Evolutionary conservation across 1,140 invertebrate species (phyloP), one percentile per base, ranked within the genome.

Genomic region (Melanaphis sacchari): DNA sequence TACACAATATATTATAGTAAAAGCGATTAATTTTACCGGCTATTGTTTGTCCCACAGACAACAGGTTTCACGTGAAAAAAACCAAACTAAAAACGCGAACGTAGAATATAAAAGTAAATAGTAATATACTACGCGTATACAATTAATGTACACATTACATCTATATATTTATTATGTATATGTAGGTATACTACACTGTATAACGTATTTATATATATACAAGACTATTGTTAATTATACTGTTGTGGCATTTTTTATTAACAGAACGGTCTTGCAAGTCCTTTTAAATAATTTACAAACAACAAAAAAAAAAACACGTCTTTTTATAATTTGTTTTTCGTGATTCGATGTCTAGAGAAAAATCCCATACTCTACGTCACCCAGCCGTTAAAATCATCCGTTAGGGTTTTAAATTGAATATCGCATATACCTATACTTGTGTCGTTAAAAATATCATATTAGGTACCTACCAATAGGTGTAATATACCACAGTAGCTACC

Each of bases 21-120:
- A 88, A 88, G 43, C 85, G 43, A 88, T 88, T 88, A 88, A 88
- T 88, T 87, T 31, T 46, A 88, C 21, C 18, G 85, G 9, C 85
- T 46, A 88, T 88, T 88, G 85, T 88, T 87, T n/a, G 41, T n/a
- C 31, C 84, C 9, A 85, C 84, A 41, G 15, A 31, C 84, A n/a
- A 43, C 41, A 46, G 31, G 41, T 87, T 88, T 88, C 43, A 49
- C 85, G 85, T 88, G n/a, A 36, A 88, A n/a, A 85, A 49, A 46
- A 36, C 24, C 15, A 46, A 46, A 88, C 31, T 24, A 18, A 46
- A 88, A 88, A 88, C 43, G 40, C 31, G 38, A 40, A 82, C 76
- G 76, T 38, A 24, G 31, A 66, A 66, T n/a, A 18, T n/a, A 31
- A 40, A 87, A 87, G 31, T 43, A 41, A 87, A 31, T n/a, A 26